A percentile compares a stretch with the other conserved stretches of the same genome.
Conservation (phyloP, 2,113 vertebrate species). For the Neolamprologus sp. region DNA sequence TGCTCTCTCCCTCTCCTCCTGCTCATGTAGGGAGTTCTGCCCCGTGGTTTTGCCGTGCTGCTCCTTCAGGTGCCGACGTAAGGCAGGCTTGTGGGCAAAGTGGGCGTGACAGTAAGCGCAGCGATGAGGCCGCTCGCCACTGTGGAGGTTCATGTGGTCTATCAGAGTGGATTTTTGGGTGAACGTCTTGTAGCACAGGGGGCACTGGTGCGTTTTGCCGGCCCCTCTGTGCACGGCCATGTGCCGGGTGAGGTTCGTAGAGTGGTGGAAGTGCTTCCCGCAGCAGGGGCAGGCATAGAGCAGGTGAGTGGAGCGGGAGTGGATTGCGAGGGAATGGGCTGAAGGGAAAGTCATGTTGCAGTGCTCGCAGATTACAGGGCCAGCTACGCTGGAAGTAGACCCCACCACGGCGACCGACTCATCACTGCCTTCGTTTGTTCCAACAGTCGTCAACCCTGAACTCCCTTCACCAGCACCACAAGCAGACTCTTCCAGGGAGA, state of each 20-base stretch:
- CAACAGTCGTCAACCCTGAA: conserved; percentile 35
- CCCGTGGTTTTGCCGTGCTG: conserved; percentile 91
- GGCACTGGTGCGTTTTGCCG: conserved; percentile 82
- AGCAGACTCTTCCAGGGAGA: conserved; percentile 42
- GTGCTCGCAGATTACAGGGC: conserved; percentile 76
- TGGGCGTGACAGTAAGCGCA: conserved; percentile 89
- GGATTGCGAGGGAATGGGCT: conserved; percentile 79
- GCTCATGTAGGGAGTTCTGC: conserved; percentile 82
- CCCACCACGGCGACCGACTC: conserved; percentile 69
- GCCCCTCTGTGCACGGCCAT: conserved; percentile 85
- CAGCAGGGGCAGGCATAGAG: conserved; percentile 89
- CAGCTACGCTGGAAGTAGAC: conserved; percentile 66
- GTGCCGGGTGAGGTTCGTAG: conserved; percentile 86
- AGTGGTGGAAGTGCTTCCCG: conserved; percentile 91
- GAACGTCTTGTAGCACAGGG: conserved; percentile 88
- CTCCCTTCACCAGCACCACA: conserved; percentile 46
- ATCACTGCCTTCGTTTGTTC: conserved; percentile 58
- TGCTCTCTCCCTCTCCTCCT: conserved; percentile 61
- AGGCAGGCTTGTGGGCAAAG: conserved; percentile 90
- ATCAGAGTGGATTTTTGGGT: conserved; percentile 90
- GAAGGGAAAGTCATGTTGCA: conserved; percentile 84
- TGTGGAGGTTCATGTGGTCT: conserved; percentile 95
- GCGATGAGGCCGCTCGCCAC: conserved; percentile 82
- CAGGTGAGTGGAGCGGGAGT: conserved; percentile 82
- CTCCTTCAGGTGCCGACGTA: conserved; percentile 88